phyloP scores from a whole-genome alignment of 2,797 vertebrate genomes.

The Leptodactylus fallax region DNA sequence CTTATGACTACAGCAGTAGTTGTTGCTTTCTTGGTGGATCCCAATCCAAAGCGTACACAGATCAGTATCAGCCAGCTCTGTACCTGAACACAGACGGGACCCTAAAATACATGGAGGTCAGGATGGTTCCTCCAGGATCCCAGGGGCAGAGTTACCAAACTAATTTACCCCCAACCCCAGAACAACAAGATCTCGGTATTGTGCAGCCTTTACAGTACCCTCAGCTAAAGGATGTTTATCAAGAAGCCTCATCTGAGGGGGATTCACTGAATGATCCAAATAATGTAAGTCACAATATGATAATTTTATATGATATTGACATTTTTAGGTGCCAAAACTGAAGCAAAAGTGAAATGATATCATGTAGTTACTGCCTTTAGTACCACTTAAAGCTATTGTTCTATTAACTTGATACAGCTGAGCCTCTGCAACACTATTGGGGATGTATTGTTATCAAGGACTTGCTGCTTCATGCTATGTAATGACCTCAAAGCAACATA shows the following conservation, averaged over 20 bases:
- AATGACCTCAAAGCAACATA: too few relatives aligned
- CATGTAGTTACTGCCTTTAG: too few relatives aligned
- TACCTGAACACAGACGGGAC: slow-evolving; percentile 93
- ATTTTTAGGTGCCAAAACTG: too few relatives aligned
- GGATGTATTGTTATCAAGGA: too few relatives aligned
- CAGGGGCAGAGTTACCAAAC: slow-evolving; percentile 89
- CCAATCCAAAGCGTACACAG: slow-evolving; percentile 9
- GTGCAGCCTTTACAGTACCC: slow-evolving; percentile 12
- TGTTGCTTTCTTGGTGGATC: slow-evolving; percentile 35
- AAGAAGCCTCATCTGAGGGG: neutral
- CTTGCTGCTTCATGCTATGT: too few relatives aligned
- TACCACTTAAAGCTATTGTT: too few relatives aligned
- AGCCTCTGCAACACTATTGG: too few relatives aligned
- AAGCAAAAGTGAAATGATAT: too few relatives aligned
- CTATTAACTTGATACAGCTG: too few relatives aligned
- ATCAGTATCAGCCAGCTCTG: slow-evolving; percentile 44
- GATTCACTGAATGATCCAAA: neutral
- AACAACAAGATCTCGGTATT: slow-evolving; percentile 67
- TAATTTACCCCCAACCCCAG: slow-evolving; percentile 90
- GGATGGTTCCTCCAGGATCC: slow-evolving; percentile 79
- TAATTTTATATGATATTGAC: too few relatives aligned
- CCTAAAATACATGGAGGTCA: slow-evolving; percentile 95
- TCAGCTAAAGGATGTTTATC: neutral
- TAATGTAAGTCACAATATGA: slow-evolving; percentile 13
- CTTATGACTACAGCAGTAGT: slow-evolving; percentile 2